Evolutionary conservation across 2,888 invertebrate genomes (phyloP).

Genomic region (Metacarcinus magister): DNA sequence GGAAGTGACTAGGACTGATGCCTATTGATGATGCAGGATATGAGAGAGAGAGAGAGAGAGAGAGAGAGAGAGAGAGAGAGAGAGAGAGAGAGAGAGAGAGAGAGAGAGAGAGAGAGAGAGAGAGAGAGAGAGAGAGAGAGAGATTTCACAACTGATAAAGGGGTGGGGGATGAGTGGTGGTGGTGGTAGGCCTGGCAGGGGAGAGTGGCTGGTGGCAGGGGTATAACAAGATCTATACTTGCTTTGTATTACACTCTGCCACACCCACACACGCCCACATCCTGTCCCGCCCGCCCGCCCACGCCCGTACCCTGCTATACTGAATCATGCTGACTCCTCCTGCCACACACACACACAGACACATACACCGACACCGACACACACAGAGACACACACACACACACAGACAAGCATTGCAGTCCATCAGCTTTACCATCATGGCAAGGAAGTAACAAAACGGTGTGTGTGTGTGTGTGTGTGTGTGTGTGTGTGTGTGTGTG

Average conservation of each 20-base stretch:
- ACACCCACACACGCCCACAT: slow-evolving; percentile 5
- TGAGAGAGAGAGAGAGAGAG: slow-evolving; percentile 9
- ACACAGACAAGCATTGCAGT: background rate
- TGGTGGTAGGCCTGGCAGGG: background rate
- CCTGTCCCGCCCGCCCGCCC: background rate
- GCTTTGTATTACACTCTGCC: background rate
- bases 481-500: background rate
- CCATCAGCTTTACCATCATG: background rate
- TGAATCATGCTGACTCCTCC: background rate
- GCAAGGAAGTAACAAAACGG: background rate
- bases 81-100: slow-evolving; percentile 23
- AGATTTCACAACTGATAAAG: background rate
- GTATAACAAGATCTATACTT: no score
- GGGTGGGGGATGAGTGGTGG: background rate
- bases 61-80: slow-evolving; percentile 27
- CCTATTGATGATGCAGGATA: background rate
- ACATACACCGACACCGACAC: background rate
- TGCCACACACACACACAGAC: background rate
- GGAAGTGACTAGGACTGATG: background rate
- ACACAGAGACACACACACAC: background rate
- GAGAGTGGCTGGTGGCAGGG: background rate
- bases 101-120: slow-evolving; percentile 37
- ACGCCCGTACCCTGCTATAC: background rate
- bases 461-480: slow-evolving; percentile 34
- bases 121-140: background rate